These are phyloP conservation scores for Drosophila subobscura DNA, from an alignment of 1,140 invertebrate species.

Conservation along the genomic window DNA sequence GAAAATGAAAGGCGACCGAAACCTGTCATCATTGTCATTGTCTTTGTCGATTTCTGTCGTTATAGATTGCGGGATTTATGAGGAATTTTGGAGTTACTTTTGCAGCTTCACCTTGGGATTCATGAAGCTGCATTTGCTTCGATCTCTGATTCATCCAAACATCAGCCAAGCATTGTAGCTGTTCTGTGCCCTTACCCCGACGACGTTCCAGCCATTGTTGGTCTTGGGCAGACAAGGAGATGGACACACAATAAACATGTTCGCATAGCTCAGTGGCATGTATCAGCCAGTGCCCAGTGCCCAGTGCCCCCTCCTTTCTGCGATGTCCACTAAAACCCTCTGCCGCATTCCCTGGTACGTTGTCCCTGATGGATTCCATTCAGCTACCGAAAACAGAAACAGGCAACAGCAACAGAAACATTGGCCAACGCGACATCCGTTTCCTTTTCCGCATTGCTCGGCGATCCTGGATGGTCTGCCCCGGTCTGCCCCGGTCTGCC, in stretches of 20 bases:
- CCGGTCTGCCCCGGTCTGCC: constrained; percentile 18
- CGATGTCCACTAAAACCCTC: background rate
- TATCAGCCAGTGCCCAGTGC: too few species aligned
- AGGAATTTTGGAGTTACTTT: background rate
- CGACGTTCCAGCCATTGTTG: constrained; percentile 20
- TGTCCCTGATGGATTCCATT: constrained; percentile 50
- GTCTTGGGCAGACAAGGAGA: background rate
- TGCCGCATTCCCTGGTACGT: background rate
- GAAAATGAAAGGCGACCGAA: constrained; percentile 11
- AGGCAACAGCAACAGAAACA: constrained; percentile 46
- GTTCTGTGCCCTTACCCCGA: constrained; percentile 6
- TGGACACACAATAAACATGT: constrained; percentile 44
- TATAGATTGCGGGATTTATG: too few species aligned
- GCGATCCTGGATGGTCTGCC: constrained; percentile 38
- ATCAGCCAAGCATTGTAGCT: constrained; percentile 26
- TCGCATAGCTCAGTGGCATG: constrained; percentile 10
- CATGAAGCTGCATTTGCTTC: too few species aligned
- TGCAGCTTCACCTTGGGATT: too few species aligned
- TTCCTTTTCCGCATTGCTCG: constrained; percentile 64
- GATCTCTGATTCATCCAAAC: constrained; percentile 17
- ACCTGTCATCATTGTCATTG: constrained; percentile 33
- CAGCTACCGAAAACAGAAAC: constrained; percentile 30
- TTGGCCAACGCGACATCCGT: constrained; percentile 77
- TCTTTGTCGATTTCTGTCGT: constrained; percentile 3
- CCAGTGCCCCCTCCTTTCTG: too few species aligned